Conservation (phyloP, 92 coral and sea anemone species). For the Palythoa caribaeorum region DNA sequence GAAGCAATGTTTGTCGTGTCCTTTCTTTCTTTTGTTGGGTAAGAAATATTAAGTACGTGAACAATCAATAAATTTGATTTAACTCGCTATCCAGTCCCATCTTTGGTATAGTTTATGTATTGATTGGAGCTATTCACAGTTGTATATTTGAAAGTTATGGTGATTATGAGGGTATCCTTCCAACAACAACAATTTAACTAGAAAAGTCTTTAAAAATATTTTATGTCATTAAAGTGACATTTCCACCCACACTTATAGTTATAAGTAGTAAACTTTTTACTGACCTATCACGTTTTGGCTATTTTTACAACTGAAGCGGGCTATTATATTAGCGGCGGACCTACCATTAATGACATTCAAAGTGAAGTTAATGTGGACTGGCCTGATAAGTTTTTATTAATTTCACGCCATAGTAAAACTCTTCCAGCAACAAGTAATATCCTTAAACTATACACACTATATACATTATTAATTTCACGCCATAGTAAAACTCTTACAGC, state of each 20-base stretch:
- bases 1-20: background rate
- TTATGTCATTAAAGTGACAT: background rate
- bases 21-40: background rate
- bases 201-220: background rate
- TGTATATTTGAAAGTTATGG: too few species aligned
- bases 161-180: background rate
- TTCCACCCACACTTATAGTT: background rate
- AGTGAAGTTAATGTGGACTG: background rate
- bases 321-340: background rate
- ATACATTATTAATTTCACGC: background rate
- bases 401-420: background rate
- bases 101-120: background rate
- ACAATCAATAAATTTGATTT: background rate
- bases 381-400: background rate
- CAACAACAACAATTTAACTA: background rate
- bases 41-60: background rate
- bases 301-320: background rate
- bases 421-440: background rate
- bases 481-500: background rate
- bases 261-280: background rate
- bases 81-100: background rate
- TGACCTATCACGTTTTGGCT: background rate
- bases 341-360: background rate
- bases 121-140: too few species aligned
- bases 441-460: background rate